These are phyloP conservation scores for Pristionchus mayeri DNA, from an alignment of 2,888 invertebrate species.

Conservation along the genomic window DNA sequence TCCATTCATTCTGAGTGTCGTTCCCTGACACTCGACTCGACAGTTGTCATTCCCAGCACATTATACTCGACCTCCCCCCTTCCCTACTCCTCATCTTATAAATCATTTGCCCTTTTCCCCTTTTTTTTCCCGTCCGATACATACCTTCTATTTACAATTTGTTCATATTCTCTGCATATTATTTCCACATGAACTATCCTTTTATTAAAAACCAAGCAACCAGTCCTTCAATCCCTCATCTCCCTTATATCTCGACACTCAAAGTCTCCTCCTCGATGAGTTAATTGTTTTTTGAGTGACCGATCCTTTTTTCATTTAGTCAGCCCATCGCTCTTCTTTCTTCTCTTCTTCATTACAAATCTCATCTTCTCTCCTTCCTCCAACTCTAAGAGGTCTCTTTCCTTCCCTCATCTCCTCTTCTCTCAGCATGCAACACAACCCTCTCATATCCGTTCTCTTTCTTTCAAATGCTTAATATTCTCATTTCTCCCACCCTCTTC, in stretches of 20 bases:
- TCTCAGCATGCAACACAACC: too few species aligned
- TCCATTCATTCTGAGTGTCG: too few species aligned
- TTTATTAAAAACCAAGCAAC: too few species aligned
- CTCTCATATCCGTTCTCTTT: too few species aligned
- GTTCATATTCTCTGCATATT: not conserved
- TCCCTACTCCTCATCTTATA: not conserved
- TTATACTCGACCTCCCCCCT: not conserved
- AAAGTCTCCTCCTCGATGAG: too few species aligned
- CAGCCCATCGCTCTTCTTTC: too few species aligned
- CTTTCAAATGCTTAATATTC: not conserved
- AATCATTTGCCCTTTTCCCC: not conserved
- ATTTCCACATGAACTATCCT: too few species aligned
- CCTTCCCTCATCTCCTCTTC: too few species aligned
- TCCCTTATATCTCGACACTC: too few species aligned
- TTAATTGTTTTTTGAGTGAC: too few species aligned
- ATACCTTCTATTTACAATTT: not conserved
- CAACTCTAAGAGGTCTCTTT: not conserved
- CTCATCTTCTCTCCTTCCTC: not conserved
- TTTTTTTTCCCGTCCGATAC: not conserved
- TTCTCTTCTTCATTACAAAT: not conserved
- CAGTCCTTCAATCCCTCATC: too few species aligned
- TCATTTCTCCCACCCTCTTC: not conserved
- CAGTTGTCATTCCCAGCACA: not conserved
- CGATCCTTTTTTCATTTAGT: too few species aligned
- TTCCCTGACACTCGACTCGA: not conserved